Percentiles rank a stretch among this genome's conserved stretches.
Conservation (phyloP, 1,140 invertebrate genomes). For the Odontomachus brunneus region DNA sequence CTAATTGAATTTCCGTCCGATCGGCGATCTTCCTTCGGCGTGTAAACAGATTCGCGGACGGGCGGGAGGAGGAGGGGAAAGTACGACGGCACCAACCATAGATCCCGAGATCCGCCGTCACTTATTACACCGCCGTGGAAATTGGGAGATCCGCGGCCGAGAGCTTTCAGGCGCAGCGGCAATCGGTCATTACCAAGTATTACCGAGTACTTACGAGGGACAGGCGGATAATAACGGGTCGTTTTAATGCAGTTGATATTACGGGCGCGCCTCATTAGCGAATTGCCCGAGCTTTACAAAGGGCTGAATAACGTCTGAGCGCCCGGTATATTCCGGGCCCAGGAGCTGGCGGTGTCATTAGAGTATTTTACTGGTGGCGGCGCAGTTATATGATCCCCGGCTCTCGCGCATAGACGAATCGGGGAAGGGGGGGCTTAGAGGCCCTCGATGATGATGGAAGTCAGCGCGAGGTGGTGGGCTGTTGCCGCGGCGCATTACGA, state of each 20-base stretch:
- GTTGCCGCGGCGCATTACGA: slow-evolving; percentile 73
- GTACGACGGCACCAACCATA: no score
- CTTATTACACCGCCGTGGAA: slow-evolving; percentile 1
- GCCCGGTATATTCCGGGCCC: background rate
- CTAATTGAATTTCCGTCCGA: slow-evolving; percentile 46
- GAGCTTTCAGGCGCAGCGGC: background rate
- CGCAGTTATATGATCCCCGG: slow-evolving; percentile 20
- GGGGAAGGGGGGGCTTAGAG: slow-evolving; percentile 19
- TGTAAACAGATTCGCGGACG: slow-evolving; percentile 39
- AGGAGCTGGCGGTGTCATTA: slow-evolving; percentile 6
- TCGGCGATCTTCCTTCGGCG: slow-evolving; percentile 34
- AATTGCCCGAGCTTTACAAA: slow-evolving; percentile 74
- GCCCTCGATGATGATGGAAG: slow-evolving; percentile 5
- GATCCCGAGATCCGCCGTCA: slow-evolving; percentile 6
- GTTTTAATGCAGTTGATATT: slow-evolving; percentile 69
- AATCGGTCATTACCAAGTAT: slow-evolving; percentile 44
- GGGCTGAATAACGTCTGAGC: slow-evolving; percentile 22
- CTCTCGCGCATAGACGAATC: slow-evolving; percentile 26
- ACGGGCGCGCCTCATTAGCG: slow-evolving; percentile 76
- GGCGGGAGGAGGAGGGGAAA: no score
- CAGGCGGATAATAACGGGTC: slow-evolving; percentile 29
- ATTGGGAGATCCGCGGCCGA: slow-evolving; percentile 1
- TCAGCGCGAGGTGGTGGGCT: slow-evolving; percentile 55
- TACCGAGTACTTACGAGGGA: slow-evolving; percentile 28
- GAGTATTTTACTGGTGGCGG: slow-evolving; percentile 25